Base-by-base conservation (phyloP, 2,888 invertebrate species). In the Mesochorus sp. region DNA sequence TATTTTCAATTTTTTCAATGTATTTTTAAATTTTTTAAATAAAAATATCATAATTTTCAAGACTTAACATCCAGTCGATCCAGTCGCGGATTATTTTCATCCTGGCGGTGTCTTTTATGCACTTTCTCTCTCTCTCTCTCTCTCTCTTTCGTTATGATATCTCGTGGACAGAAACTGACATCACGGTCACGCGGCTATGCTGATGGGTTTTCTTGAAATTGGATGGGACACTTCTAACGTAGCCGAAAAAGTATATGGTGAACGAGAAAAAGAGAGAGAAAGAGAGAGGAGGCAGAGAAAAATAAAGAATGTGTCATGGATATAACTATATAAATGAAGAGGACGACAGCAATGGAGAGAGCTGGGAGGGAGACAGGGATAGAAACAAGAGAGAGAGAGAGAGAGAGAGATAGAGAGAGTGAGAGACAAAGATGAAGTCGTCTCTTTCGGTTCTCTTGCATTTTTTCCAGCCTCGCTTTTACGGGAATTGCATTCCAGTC, bases 161-260 rank as follows among this genome's bases (percentile, higher is more conserved):
- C 62, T 8, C 62, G 47, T 17, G 57, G 34, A 73, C 62, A 24
- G 44, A 34, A 49, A 51, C 39, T 77, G 57, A 6, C 17, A 24
- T 44, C 68, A 64, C 64, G 44, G 47, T 53, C 78, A 51, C 51
- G 37, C 59, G 70, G 73, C 74, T 70, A 78, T 61, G 74, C 59
- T 70, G 78, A 78, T 74, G 64, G 78, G 74, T 64, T 78, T 78
- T 78, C 73, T 51, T 53, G 51, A 74, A 78, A 78, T 78, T 78
- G 78, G 74, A 78, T 74, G 78, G 70, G 59, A 53, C 73, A 74
- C 64, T 59, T 70, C 66, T 44, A 44, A 51, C 59, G 24, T 34
- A 57, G 24, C 59, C 17, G 39, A 26, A 47, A 62, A 51, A 49
- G 39, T 47, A 42, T 39, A 34, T 28, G 55, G 37, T 26, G 28